These are phyloP conservation scores for Cantharis rufa DNA, from an alignment of 2,888 invertebrate species.

Conservation along the genomic window DNA sequence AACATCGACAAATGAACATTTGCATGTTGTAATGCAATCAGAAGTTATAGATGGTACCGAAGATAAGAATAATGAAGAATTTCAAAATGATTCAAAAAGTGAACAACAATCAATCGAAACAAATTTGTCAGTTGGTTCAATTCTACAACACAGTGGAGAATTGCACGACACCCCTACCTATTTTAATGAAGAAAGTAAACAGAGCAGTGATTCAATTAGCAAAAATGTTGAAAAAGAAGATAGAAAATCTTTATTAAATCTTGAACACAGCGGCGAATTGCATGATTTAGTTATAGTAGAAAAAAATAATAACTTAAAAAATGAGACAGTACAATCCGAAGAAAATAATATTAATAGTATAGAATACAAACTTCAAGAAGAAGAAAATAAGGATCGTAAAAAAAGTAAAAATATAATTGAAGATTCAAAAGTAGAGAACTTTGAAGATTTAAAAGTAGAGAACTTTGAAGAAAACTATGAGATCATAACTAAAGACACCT, in stretches of 20 bases:
- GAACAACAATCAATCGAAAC: slow-evolving; percentile 28
- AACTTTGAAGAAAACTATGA: neutral
- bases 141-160: slow-evolving; percentile 9
- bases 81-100: neutral
- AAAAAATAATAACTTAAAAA: neutral
- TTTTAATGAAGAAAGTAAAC: neutral
- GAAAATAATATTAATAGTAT: neutral
- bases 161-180: neutral
- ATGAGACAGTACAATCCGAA: neutral
- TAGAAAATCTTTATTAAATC: slow-evolving; percentile 1
- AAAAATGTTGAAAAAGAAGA: slow-evolving; percentile 27
- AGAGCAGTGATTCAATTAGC: neutral
- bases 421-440: neutral
- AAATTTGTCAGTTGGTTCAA: neutral
- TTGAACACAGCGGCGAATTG: slow-evolving; percentile 1
- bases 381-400: neutral
- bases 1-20: neutral
- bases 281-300: neutral
- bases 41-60: neutral
- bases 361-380: neutral
- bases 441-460: neutral
- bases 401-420: too few species aligned
- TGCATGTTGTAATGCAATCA: neutral
- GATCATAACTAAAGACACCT: neutral
- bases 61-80: neutral